These are phyloP conservation scores for Scyliorhinus canicula DNA, from an alignment of 2,797 vertebrate species.

Conservation along the genomic window DNA sequence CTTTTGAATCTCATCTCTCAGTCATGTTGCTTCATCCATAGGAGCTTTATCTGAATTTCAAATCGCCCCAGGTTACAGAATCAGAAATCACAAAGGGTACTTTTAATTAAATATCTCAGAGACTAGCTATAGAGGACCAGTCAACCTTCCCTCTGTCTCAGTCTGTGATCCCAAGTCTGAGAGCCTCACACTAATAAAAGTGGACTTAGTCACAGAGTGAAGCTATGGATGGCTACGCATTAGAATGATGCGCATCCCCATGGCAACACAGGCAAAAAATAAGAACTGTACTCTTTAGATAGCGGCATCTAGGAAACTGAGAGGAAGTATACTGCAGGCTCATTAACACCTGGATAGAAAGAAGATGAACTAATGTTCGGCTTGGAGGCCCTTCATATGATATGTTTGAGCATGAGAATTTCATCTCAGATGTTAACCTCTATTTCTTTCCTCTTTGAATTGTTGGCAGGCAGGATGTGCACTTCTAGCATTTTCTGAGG, in stretches of 20 bases:
- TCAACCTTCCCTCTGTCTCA: not conserved
- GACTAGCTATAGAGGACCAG: not conserved
- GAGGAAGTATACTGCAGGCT: not conserved
- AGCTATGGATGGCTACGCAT: not conserved
- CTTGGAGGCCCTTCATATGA: too few relatives aligned
- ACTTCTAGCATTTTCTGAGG: not conserved
- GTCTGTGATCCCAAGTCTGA: not conserved
- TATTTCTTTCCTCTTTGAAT: not conserved
- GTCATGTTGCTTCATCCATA: not conserved
- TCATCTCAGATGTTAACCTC: not conserved
- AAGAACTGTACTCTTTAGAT: not conserved
- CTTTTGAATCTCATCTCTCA: not conserved
- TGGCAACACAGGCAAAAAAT: not conserved
- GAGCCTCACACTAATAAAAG: not conserved
- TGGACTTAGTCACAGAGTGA: not conserved
- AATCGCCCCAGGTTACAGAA: not conserved
- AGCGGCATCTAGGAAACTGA: not conserved
- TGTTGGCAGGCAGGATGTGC: not conserved
- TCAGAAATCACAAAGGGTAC: not conserved
- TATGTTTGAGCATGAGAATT: not conserved
- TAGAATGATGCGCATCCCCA: not conserved
- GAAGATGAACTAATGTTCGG: not conserved
- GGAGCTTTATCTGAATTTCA: not conserved
- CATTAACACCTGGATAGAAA: not conserved
- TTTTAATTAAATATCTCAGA: conserved; percentile 9